Evolutionary conservation across 2,888 invertebrate species (phyloP), one percentile per base, ranked within the genome.

Genomic region (Axea sp.): DNA sequence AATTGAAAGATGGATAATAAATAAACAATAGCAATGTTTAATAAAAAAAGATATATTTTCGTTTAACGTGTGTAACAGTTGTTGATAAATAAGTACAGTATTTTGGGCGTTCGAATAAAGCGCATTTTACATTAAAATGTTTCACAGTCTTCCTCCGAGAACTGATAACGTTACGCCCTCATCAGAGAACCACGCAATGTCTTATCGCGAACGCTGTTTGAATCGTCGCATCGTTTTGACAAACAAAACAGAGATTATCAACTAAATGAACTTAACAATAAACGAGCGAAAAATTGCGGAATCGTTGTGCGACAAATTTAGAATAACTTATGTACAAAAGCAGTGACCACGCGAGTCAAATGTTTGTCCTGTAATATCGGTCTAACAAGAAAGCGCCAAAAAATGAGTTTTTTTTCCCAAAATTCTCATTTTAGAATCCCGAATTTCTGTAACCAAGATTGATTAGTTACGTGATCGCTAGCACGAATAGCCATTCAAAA

Each of bases 81-180:
- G 3, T 49, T 37, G 24, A 39, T 47, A 37, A 62, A 41, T 49
- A 62, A 49, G 12, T 49, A 62, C 28, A 62, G 7, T 28, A 47
- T 41, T 45, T 33, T 26, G 26, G 31, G 41, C 62, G 6, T 49
- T 41, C 31, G 24, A 47, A 37, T 33, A 31, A 49, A 49, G 31
- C 31, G 17, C 39, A 31, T 60, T n/a, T n/a, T 49, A 62, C 49
- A 62, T 51, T 22, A 28, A 37, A 28, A 37, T 43, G 35, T 60
- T 60, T 60, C 47, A 26, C 28, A 60, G 62, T 47, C 47, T 28
- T 47, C 33, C 9, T 53, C 28, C 31, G 37, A 35, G 37, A 47
- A 43, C 30, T 37, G 60, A 60, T 60, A 47, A 47, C 37, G 31
- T 33, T 37, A 37, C 62, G 30, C 62, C 49, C 62, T 62, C 49